Evolutionary conservation across 2,113 vertebrate genomes (phyloP).

Genomic region (Noturus placidus): DNA sequence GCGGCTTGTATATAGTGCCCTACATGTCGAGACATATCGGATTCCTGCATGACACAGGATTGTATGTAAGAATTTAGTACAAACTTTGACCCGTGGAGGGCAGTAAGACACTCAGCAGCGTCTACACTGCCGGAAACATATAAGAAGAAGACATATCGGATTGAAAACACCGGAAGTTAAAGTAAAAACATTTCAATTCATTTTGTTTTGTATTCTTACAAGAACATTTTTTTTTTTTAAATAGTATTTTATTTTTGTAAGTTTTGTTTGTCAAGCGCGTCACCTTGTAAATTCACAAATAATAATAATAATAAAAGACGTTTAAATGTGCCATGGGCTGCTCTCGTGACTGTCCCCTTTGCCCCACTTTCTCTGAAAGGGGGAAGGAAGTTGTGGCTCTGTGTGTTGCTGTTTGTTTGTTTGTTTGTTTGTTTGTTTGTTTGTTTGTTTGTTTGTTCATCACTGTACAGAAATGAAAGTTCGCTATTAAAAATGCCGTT

Average conservation of each 20-base stretch:
- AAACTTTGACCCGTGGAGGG: too few relatives aligned
- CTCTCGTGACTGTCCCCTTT: background rate
- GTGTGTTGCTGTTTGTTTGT: background rate
- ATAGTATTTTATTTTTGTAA: background rate
- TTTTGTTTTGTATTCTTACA: background rate
- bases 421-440: background rate
- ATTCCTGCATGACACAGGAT: too few relatives aligned
- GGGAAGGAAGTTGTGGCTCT: background rate
- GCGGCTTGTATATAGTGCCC: background rate
- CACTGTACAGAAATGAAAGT: background rate
- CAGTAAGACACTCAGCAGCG: too few relatives aligned
- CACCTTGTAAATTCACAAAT: background rate
- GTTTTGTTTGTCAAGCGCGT: background rate
- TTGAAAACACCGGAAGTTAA: background rate
- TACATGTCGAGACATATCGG: background rate
- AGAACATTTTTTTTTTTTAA: background rate
- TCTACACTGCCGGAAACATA: too few relatives aligned
- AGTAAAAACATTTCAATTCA: background rate
- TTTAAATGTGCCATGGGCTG: background rate
- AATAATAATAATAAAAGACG: background rate
- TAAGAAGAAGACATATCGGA: background rate
- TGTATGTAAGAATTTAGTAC: too few relatives aligned
- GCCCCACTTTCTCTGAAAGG: background rate
- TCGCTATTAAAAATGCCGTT: conserved; percentile 55
- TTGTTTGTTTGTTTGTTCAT: background rate